These are phyloP conservation scores for Scomber colias DNA, from an alignment of 2,113 vertebrate genomes.

Conservation along the genomic window DNA sequence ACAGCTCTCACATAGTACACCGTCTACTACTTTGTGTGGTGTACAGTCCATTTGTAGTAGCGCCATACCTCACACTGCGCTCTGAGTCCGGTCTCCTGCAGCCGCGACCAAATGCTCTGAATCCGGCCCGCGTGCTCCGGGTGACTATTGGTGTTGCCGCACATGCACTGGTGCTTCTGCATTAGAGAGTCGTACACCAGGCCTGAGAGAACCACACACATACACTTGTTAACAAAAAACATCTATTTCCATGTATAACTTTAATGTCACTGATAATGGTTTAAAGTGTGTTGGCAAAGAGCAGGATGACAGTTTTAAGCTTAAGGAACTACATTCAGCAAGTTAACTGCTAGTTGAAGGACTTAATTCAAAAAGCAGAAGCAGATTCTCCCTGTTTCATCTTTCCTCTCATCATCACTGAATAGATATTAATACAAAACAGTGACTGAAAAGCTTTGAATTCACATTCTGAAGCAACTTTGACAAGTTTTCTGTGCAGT, in stretches of 20 bases:
- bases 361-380: too few species aligned
- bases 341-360: too few species aligned
- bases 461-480: not conserved
- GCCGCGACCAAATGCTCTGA: constrained; percentile 98
- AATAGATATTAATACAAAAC: too few species aligned
- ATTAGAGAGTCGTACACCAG: constrained; percentile 97
- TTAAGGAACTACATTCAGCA: too few species aligned
- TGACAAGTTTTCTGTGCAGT: not conserved
- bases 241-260: too few species aligned
- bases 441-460: not conserved
- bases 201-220: constrained; percentile 82
- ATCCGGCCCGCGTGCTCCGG: constrained; percentile 96
- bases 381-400: too few species aligned
- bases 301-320: too few species aligned
- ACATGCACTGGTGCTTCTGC: constrained; percentile 98
- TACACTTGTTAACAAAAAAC: too few species aligned
- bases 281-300: too few species aligned
- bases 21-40: not conserved
- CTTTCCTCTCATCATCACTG: too few species aligned
- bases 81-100: constrained; percentile 96
- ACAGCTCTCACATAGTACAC: constrained; percentile 4
- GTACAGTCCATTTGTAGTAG: not conserved
- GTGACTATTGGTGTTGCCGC: constrained; percentile 96
- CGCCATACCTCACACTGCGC: constrained; percentile 93
- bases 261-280: too few species aligned